A percentile compares a stretch with the other conserved stretches of the same genome.
Conservation (phyloP, 2,797 vertebrate species). For the Myoxocephalus aenaeus region DNA sequence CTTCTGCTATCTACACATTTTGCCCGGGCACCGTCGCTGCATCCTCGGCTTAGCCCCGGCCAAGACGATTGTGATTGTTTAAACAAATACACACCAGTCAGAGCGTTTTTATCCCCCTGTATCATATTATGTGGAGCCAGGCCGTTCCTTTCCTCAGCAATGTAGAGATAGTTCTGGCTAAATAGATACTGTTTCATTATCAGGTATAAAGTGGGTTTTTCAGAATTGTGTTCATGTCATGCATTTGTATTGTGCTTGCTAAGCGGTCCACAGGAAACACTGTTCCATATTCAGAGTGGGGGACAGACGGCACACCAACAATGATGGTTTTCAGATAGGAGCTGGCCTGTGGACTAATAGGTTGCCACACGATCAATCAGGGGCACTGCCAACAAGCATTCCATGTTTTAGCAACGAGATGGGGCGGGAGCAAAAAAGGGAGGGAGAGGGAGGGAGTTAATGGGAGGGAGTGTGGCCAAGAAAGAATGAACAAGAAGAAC, state of each 20-base stretch:
- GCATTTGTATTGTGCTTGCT: conserved; percentile 47
- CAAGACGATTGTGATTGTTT: no score
- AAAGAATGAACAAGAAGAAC: neutral
- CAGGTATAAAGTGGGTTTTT: neutral
- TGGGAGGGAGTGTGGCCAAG: neutral
- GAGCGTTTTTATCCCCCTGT: neutral
- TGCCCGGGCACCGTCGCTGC: no score
- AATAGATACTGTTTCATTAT: conserved; percentile 25
- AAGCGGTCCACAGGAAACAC: conserved; percentile 26
- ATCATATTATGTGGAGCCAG: neutral
- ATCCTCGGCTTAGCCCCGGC: no score
- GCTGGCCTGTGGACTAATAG: conserved; percentile 52
- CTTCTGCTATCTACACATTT: no score
- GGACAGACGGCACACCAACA: conserved; percentile 22
- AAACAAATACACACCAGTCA: neutral
- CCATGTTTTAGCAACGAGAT: conserved; percentile 36
- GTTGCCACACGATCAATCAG: conserved; percentile 59
- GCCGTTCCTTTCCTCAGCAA: neutral
- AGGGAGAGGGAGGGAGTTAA: conserved; percentile 6
- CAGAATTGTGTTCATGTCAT: conserved; percentile 15
- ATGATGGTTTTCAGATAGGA: conserved; percentile 50
- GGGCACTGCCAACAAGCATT: conserved; percentile 49
- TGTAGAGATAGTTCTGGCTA: neutral
- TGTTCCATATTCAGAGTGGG: conserved; percentile 46
- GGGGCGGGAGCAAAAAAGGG: neutral